These are phyloP conservation scores for Phycodurus eques DNA, from an alignment of 2,113 vertebrate species.

Conservation along the genomic window DNA sequence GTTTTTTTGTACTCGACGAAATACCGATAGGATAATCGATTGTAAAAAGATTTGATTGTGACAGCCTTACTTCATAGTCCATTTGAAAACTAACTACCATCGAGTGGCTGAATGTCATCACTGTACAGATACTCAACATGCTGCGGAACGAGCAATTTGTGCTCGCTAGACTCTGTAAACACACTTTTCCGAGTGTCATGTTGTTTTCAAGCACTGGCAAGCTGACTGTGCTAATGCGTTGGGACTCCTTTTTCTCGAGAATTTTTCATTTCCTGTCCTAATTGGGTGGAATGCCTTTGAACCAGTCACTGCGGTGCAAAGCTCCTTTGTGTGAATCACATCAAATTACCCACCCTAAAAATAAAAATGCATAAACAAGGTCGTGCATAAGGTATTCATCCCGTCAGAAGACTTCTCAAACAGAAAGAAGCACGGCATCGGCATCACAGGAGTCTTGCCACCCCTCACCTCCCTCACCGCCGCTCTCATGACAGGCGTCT, in stretches of 20 bases:
- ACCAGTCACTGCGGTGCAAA: constrained; percentile 42
- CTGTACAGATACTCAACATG: background rate
- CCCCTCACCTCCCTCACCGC: background rate
- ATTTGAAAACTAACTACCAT: background rate
- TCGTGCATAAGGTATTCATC: constrained; percentile 44
- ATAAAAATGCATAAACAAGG: constrained; percentile 48
- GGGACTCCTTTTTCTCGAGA: constrained; percentile 8
- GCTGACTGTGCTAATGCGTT: background rate
- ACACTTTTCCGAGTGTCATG: background rate
- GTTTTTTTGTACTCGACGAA: too few relatives aligned
- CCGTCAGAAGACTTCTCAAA: constrained; percentile 43
- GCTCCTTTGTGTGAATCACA: constrained; percentile 43
- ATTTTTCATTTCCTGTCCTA: constrained; percentile 42
- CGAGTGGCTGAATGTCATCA: background rate
- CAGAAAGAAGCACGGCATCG: constrained; percentile 53
- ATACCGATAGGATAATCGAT: too few relatives aligned
- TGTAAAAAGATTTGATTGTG: too few relatives aligned
- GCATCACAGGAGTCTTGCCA: constrained; percentile 53
- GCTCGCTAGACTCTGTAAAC: background rate
- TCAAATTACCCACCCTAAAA: background rate
- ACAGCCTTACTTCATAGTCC: too few relatives aligned
- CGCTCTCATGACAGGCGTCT: constrained; percentile 57
- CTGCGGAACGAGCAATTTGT: background rate
- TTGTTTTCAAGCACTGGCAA: background rate
- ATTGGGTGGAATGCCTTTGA: constrained; percentile 61